Conservation (phyloP, 2,113 vertebrate genomes). For the Ammodytes dubius region DNA sequence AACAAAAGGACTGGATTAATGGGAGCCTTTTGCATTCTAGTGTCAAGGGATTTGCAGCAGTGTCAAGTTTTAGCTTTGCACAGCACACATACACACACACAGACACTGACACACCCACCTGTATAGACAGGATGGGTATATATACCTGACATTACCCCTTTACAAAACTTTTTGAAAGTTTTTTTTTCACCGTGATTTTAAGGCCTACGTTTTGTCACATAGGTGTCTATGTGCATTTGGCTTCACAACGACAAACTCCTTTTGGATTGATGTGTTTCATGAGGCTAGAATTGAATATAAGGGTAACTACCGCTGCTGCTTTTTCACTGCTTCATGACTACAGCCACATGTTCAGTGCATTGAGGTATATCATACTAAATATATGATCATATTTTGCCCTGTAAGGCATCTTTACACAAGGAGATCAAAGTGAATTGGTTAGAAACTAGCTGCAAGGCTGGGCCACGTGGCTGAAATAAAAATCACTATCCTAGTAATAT, state of each 20-base stretch:
- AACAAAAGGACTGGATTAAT: slow-evolving; percentile 11
- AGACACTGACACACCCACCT: no score
- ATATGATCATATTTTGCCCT: not conserved
- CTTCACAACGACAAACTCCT: not conserved
- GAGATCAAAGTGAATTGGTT: not conserved
- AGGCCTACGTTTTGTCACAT: not conserved
- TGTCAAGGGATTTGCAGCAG: not conserved
- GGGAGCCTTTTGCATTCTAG: not conserved
- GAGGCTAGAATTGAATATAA: not conserved
- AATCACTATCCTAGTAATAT: not conserved
- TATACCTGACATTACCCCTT: no score
- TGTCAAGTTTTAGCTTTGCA: slow-evolving; percentile 6
- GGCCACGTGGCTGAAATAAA: not conserved
- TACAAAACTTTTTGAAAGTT: not conserved
- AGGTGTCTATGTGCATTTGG: not conserved
- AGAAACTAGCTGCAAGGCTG: not conserved
- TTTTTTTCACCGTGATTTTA: no score
- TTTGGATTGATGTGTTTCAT: not conserved
- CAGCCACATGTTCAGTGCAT: not conserved
- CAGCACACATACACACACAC: not conserved
- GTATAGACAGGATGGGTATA: no score
- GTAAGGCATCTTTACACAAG: not conserved
- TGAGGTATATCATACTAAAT: not conserved
- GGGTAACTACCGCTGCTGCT: not conserved
- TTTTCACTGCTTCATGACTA: not conserved